Conservation (phyloP, 2,113 vertebrate genomes). For the Paratilapia polleni region DNA sequence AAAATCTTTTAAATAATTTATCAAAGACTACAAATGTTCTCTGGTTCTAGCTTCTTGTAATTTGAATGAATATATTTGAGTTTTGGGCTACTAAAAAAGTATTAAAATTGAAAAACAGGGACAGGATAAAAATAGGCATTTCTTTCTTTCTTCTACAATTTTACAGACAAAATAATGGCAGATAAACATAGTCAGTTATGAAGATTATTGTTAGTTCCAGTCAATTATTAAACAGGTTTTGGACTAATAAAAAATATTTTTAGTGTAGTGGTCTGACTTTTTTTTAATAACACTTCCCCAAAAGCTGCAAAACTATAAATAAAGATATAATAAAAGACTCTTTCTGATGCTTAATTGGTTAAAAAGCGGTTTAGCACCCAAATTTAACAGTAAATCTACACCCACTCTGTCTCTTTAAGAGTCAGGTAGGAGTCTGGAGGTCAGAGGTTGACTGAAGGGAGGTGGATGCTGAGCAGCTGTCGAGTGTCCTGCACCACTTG, state of each 20-base stretch:
- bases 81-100: too few species aligned
- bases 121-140: too few species aligned
- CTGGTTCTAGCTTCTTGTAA: too few species aligned
- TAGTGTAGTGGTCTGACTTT: background rate
- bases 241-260: too few species aligned
- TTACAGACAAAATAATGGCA: too few species aligned
- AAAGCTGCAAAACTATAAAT: background rate
- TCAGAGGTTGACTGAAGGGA: constrained; percentile 45
- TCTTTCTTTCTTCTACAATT: too few species aligned
- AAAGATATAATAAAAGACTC: background rate
- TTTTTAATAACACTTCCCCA: background rate
- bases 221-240: too few species aligned
- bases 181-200: too few species aligned
- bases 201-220: too few species aligned
- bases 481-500: background rate
- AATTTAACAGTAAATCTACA: background rate
- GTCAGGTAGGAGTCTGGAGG: constrained; percentile 46
- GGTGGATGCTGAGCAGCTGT: constrained; percentile 62
- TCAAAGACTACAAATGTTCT: background rate
- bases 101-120: too few species aligned
- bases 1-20: background rate
- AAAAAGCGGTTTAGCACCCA: background rate
- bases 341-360: background rate
- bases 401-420: constrained; percentile 41
- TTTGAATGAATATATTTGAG: too few species aligned